Conservation (phyloP, 2,113 vertebrate species). For the Xiphophorus hellerii region DNA sequence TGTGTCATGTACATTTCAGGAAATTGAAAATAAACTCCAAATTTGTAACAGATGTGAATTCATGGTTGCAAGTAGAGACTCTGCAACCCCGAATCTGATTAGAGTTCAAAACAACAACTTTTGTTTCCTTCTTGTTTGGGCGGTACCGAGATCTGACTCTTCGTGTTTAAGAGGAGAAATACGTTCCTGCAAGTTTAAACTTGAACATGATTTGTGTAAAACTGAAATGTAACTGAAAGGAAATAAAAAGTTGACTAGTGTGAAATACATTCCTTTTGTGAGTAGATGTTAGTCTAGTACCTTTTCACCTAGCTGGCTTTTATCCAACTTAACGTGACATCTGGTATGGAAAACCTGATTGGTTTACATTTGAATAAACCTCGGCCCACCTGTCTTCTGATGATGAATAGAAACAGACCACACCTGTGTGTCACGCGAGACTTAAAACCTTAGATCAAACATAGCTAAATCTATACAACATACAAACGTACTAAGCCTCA, state of each 20-base stretch:
- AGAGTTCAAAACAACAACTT: slow-evolving; percentile 16
- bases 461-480: not conserved
- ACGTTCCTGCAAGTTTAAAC: not conserved
- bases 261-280: not conserved
- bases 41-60: slow-evolving; percentile 9
- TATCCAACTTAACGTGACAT: slow-evolving; percentile 6
- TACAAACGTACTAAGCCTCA: not conserved
- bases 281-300: not conserved
- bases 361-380: slow-evolving; percentile 28
- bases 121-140: slow-evolving; percentile 29
- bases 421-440: not conserved
- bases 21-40: slow-evolving; percentile 6
- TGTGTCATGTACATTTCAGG: not conserved
- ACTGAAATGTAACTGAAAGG: not conserved
- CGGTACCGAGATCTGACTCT: slow-evolving; percentile 7
- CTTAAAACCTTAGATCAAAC: not conserved
- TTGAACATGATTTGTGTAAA: not conserved
- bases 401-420: not conserved
- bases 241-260: not conserved
- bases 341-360: not conserved
- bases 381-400: not conserved
- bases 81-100: slow-evolving; percentile 18
- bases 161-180: slow-evolving; percentile 11
- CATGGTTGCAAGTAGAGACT: not conserved
- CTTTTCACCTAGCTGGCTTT: not conserved